Percentiles rank a stretch among this genome's conserved stretches.
These are phyloP conservation scores for Eulemur albifrons DNA, from an alignment of 2,797 vertebrate species.

Conservation along the genomic window DNA sequence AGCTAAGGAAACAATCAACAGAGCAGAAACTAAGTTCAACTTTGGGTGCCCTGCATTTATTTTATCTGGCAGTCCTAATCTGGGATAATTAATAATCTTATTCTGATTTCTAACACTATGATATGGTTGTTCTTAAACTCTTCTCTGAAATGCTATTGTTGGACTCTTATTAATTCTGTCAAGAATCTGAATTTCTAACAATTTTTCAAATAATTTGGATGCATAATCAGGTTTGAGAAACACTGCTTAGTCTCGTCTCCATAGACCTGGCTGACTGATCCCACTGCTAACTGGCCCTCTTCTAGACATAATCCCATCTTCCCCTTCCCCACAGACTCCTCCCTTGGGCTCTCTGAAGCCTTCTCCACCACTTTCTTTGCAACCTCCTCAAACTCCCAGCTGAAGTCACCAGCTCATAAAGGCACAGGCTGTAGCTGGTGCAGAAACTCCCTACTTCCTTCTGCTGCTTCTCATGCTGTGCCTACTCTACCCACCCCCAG, in stretches of 20 bases:
- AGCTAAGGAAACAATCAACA: no score
- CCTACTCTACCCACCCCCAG: neutral
- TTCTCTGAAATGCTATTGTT: neutral
- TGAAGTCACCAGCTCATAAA: no score
- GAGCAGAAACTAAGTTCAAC: neutral
- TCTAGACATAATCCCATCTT: no score
- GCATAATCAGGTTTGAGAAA: neutral
- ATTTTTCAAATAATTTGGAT: neutral
- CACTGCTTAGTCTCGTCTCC: neutral
- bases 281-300: no score
- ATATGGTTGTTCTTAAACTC: neutral
- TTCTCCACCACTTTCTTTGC: no score
- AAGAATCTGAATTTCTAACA: neutral
- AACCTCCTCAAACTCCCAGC: no score
- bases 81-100: neutral
- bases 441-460: no score
- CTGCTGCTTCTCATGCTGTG: no score
- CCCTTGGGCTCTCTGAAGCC: no score
- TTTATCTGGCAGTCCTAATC: neutral
- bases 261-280: neutral
- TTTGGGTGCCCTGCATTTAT: neutral
- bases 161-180: neutral
- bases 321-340: no score
- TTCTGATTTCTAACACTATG: neutral
- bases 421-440: no score